phyloP scores from a whole-genome alignment of 2,113 vertebrate genomes.

The Oriolus oriolus region DNA sequence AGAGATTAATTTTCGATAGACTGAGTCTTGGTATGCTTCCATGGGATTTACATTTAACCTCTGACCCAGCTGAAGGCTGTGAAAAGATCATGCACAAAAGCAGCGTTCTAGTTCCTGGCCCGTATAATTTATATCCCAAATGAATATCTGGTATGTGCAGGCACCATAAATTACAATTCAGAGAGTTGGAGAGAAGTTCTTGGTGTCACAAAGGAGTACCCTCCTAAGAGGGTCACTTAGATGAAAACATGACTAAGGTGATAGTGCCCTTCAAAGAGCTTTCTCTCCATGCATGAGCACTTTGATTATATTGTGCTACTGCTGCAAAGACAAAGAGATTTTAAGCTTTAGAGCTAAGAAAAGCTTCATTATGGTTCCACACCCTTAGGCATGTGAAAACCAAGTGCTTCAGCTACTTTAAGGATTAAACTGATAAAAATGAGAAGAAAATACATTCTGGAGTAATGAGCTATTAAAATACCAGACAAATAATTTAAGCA shows the following conservation, averaged over 20 bases:
- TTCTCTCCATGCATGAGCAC: background rate
- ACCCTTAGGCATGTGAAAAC: background rate
- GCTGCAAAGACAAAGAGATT: background rate
- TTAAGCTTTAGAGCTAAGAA: background rate
- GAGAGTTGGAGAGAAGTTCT: background rate
- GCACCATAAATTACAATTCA: background rate
- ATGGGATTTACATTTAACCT: background rate
- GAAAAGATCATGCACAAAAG: background rate
- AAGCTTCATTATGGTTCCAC: background rate
- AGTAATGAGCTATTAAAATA: background rate
- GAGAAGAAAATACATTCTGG: background rate
- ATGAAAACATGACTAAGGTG: accelerated
- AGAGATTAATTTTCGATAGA: background rate
- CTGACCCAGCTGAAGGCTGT: background rate
- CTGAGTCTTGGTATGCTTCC: background rate
- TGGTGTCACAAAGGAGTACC: background rate
- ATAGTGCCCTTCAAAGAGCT: background rate
- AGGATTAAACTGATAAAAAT: background rate
- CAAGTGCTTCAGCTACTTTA: background rate
- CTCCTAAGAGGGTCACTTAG: background rate
- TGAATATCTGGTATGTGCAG: background rate
- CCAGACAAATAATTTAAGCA: background rate
- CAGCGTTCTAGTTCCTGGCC: background rate
- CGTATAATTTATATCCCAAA: background rate
- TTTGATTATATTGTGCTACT: background rate